Evolutionary conservation across 2,113 vertebrate species (phyloP), one percentile per base, ranked within the genome.

Genomic region (Genyomyrus donnyi): DNA sequence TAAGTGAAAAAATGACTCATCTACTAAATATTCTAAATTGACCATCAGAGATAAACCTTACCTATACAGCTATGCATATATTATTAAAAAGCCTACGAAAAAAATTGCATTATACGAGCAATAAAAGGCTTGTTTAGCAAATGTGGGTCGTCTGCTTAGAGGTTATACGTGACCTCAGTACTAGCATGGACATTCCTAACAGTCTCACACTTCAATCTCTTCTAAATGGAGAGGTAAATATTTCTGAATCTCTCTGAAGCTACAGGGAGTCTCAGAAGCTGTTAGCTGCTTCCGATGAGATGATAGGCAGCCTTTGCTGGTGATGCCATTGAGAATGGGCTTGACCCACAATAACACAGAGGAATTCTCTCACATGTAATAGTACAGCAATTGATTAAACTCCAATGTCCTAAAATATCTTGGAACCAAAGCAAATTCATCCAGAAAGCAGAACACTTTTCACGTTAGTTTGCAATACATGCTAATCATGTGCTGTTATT

Each of bases 31-130:
- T 48, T 85, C 42, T 48, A 87, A 87, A 87, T 53, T 53, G 3
- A 87, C 42, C 85, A 87, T n/a, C 15, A 35, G 24, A 87, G 10
- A 87, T 9, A 87, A 31, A 56, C 13, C 4, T 56, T 53, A 35
- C 27, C 85, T 87, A n/a, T 85, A 48, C 83, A 85, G 83, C 83
- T 85, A 85, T n/a, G 13, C 83, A 85, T 48, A 50, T 46, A 13
- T 86, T 35, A 52, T 87, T 53, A 87, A 87, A 87, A 87, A 87
- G 31, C 2, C 10, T 56, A 56, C 1, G 42, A n/a, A 86, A 86
- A 53, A 87, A 11, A 85, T 1, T 85, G 83, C 83, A 35, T 27
- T 52, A 53, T 85, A 48, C 0, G 19, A 85, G 39, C 83, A 42
- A n/a, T 42, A n/a, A 48, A 15, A 48, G 45, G 45, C 35, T 48